These are phyloP conservation scores for Kradibia gibbosae DNA, from an alignment of 1,140 invertebrate species.

Conservation along the genomic window DNA sequence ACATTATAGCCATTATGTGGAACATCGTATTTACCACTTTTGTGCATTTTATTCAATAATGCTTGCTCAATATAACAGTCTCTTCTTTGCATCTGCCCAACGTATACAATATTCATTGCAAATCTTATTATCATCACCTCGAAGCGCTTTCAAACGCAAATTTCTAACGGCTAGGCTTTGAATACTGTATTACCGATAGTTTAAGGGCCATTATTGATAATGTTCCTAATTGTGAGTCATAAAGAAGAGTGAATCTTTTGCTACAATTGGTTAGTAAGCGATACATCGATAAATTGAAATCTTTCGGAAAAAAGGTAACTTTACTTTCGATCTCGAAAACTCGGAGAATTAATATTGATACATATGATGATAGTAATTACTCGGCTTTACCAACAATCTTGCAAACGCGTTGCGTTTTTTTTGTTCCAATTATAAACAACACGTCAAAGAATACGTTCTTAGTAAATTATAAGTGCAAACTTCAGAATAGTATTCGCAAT, in stretches of 20 bases:
- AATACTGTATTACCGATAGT: not conserved
- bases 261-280: not conserved
- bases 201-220: not conserved
- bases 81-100: too few relatives aligned
- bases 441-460: not conserved
- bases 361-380: not conserved
- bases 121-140: too few relatives aligned
- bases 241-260: not conserved
- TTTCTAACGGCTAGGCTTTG: not conserved
- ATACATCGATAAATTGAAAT: not conserved
- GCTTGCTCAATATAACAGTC: too few relatives aligned
- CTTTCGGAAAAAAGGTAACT: not conserved
- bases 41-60: too few relatives aligned
- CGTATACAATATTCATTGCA: too few relatives aligned
- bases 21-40: too few relatives aligned
- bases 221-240: not conserved
- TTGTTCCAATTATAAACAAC: not conserved
- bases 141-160: not conserved
- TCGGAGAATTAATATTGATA: not conserved
- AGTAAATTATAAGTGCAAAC: not conserved
- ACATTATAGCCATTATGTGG: too few relatives aligned
- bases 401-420: not conserved
- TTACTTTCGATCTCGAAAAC: not conserved
- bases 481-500: too few relatives aligned
- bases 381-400: too few relatives aligned